Conservation (phyloP, 2,888 invertebrate species). For the Torymus aiolomorphi region DNA sequence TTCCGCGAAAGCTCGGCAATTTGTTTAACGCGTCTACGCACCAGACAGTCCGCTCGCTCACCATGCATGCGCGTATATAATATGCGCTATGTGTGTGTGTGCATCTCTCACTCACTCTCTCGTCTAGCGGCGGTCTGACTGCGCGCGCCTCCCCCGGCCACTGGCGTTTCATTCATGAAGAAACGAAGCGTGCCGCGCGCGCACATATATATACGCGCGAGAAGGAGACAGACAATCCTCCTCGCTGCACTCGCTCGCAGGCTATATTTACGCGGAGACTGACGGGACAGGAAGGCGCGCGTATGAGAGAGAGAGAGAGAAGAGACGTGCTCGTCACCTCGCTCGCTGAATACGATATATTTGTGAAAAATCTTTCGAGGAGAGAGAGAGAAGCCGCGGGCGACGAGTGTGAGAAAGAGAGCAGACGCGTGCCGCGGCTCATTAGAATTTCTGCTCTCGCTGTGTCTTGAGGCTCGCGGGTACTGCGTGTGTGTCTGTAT, state of each 20-base stretch:
- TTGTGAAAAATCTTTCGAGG: slow-evolving; percentile 45
- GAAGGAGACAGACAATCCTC: neutral
- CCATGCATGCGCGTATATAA: no score
- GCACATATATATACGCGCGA: slow-evolving; percentile 52
- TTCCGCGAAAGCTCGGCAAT: slow-evolving; percentile 39
- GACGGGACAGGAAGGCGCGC: slow-evolving; percentile 72
- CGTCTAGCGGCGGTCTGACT: slow-evolving; percentile 43
- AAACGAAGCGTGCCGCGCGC: slow-evolving; percentile 69
- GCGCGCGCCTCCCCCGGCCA: slow-evolving; percentile 35
- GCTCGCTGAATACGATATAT: slow-evolving; percentile 30
- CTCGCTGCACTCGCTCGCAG: slow-evolving; percentile 53
- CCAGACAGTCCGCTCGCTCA: neutral
- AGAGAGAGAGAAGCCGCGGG: no score
- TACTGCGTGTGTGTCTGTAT: no score
- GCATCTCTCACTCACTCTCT: neutral
- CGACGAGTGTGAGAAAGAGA: no score
- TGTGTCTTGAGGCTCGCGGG: no score
- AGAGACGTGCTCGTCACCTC: neutral
- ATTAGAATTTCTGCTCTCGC: neutral
- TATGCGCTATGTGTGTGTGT: no score
- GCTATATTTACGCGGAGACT: slow-evolving; percentile 72
- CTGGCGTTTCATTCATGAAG: slow-evolving; percentile 71
- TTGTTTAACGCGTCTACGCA: neutral
- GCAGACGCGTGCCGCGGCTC: neutral
- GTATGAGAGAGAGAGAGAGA: no score